Evolutionary conservation across 2,888 invertebrate genomes (phyloP).

Genomic region (Phrixothrix hirtus): DNA sequence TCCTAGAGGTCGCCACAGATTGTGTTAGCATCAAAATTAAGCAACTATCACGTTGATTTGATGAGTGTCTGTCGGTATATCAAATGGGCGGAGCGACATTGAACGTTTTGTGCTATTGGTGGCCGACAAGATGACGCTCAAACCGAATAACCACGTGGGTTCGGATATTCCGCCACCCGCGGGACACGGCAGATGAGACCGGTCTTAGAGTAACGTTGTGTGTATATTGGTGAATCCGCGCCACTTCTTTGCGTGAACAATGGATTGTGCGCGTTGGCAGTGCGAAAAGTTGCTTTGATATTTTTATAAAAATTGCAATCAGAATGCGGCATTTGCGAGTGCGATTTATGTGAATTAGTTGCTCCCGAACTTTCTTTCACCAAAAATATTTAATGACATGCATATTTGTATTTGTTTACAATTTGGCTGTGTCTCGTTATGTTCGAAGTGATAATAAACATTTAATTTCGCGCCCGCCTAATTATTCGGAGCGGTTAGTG

Average conservation of each 20-base stretch:
- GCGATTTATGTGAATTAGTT: constrained; percentile 29
- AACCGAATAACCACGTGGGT: constrained; percentile 51
- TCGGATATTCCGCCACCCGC: constrained; percentile 42
- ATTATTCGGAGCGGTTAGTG: constrained; percentile 17
- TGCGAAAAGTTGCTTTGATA: constrained; percentile 37
- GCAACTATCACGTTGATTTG: constrained; percentile 55
- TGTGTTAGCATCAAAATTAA: no score
- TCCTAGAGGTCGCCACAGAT: no score
- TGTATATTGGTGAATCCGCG: constrained; percentile 37
- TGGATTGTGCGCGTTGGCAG: constrained; percentile 47
- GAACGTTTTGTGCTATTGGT: constrained; percentile 36
- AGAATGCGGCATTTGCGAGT: constrained; percentile 35
- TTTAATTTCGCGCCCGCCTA: constrained; percentile 14
- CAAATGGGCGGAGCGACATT: constrained; percentile 38
- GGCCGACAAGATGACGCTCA: constrained; percentile 43
- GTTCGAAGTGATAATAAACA: constrained; percentile 18
- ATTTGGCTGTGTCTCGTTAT: constrained; percentile 18
- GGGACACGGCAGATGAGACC: constrained; percentile 46
- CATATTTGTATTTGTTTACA: constrained; percentile 12
- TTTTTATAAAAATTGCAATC: constrained; percentile 38
- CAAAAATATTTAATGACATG: constrained; percentile 4
- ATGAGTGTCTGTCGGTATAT: constrained; percentile 40
- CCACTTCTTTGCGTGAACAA: constrained; percentile 42
- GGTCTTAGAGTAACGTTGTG: constrained; percentile 39
- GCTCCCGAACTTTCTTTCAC: constrained; percentile 15